Percentiles rank a stretch among this genome's conserved stretches.
phyloP scores from a whole-genome alignment of 2,797 vertebrate genomes.

The Rhinoraja longicauda region DNA sequence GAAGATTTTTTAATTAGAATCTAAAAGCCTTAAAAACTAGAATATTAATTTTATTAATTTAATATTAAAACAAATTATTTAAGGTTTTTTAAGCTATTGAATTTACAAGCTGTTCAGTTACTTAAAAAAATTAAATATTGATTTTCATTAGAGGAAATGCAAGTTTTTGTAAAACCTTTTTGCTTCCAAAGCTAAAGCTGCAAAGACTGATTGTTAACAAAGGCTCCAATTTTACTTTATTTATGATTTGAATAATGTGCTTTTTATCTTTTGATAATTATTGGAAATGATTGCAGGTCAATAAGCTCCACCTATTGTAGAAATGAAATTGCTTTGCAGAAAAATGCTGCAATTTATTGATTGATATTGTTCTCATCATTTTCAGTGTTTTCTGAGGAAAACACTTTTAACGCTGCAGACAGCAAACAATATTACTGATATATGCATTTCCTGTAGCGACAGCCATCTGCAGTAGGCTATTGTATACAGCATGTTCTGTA shows the following conservation, averaged over 20 bases:
- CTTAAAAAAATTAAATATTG: not conserved
- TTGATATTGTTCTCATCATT: not conserved
- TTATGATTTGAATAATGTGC: not conserved
- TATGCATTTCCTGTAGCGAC: not conserved
- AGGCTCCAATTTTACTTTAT: not conserved
- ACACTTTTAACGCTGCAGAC: not conserved
- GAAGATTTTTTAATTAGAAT: not conserved
- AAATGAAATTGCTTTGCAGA: not conserved
- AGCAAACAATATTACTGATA: not conserved
- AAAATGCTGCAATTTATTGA: not conserved
- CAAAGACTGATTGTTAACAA: not conserved
- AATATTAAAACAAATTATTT: not conserved
- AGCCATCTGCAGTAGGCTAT: slow-evolving; percentile 24
- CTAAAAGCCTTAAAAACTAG: not conserved
- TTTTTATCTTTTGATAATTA: not conserved
- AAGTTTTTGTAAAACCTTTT: not conserved
- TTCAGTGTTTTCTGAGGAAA: not conserved
- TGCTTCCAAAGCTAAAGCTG: not conserved
- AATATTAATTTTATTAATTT: not conserved
- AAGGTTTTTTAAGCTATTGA: not conserved
- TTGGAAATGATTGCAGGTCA: not conserved
- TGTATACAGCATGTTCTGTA: slow-evolving; percentile 26
- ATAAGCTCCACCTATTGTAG: not conserved
- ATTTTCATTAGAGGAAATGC: not conserved
- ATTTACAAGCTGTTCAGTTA: not conserved